phyloP scores from a whole-genome alignment of 92 coral and sea anemone genomes.

The Paragorgia papillata region DNA sequence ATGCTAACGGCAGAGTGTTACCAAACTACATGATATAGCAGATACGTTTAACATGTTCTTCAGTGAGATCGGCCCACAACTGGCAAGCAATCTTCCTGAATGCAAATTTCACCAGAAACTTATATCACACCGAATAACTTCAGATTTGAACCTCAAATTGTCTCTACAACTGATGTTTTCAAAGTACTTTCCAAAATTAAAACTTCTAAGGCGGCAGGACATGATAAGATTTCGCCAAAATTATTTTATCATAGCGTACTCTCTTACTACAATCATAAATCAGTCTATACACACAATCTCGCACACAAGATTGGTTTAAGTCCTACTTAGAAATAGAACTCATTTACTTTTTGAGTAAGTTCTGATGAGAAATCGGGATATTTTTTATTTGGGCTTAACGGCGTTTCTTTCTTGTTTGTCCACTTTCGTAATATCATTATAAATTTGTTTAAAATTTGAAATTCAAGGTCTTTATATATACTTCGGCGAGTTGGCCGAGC shows the following conservation, averaged over 20 bases:
- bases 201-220: not conserved
- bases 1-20: not conserved
- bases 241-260: not conserved
- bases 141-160: not conserved
- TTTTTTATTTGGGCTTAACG: too few species aligned
- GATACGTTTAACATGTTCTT: not conserved
- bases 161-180: not conserved
- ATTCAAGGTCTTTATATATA: too few species aligned
- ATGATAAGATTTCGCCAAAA: not conserved
- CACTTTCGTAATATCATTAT: too few species aligned
- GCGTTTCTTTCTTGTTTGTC: too few species aligned
- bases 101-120: not conserved
- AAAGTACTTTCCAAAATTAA: not conserved
- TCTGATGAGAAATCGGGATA: too few species aligned
- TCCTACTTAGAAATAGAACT: too few species aligned
- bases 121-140: not conserved
- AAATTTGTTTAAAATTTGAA: too few species aligned
- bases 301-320: too few species aligned
- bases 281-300: not conserved
- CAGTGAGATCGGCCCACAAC: not conserved
- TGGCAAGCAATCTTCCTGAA: not conserved
- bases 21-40: not conserved
- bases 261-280: not conserved
- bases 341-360: too few species aligned
- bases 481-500: too few species aligned